Evolutionary conservation across 30 jellyfish, hydroid and myxozoan genomes (phyloP), one percentile per base, ranked within the genome.

Genomic region (Aurelia sp.): DNA sequence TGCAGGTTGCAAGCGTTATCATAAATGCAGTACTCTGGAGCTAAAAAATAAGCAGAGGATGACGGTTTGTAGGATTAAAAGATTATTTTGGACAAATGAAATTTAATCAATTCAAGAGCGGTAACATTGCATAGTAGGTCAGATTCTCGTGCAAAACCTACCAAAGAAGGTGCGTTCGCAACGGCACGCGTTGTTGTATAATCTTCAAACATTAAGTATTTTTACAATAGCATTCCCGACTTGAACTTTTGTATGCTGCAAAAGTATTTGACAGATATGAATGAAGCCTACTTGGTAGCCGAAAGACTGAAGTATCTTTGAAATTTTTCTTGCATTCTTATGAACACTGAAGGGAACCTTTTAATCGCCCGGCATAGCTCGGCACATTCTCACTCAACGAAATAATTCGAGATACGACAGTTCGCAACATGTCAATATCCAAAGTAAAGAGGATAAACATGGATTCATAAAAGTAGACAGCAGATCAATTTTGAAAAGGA

Each of bases 1-100:
- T 66, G 77, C 27, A 59, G 22, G 68, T 59, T 59, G 66, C 82
- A 71, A 19, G 82, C 82, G 66, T 71, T 71, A 50, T 71, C 82
- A 40, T 71, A 71, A 71, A 71, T 21, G 82, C 51, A 23, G 77
- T 66, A 66, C 57, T 66, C 57, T 30, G 77, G 77, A 9, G 77
- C 77, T 66, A 66, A 66, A 66, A 22, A 30, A 66, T 23, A 66
- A 66, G 17, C 22, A 59, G 21, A 59, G 22, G 15, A 66, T 4
- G 30, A 17, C 68, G 21, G 52, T 8, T 66, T 23, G 11, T 19
- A 41, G 13, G 52, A 4, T 41, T 41, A 41, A 41, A 41, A 15
- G 1, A n/a, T 7, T 66, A n/a, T 8, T 23, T 18, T 66, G 76
- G 48, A 16, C 52, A 3, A n/a, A n/a, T n/a, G n/a, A n/a, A n/a